A percentile compares a stretch with the other conserved stretches of the same genome.
Evolutionary conservation across 2,113 vertebrate species (phyloP).

Genomic region (Notechis scutatus): DNA sequence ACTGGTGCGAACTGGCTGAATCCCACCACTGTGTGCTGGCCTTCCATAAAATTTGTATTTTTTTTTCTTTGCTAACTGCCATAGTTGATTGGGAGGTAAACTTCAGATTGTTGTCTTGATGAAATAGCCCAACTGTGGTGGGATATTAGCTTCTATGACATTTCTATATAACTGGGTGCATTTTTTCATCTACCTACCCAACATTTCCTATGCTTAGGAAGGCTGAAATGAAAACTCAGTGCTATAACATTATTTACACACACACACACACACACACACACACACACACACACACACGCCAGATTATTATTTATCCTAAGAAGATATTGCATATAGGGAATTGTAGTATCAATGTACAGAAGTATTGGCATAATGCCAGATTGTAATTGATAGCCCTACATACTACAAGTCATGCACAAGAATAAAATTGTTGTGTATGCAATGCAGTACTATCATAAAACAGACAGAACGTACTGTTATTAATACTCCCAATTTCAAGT

Average conservation of each 20-base stretch:
- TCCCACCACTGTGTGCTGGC: background rate
- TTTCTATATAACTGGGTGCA: background rate
- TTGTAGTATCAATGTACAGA: background rate
- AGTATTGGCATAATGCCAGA: background rate
- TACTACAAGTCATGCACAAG: background rate
- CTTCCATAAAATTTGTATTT: background rate
- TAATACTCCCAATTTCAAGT: background rate
- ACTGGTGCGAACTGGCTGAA: too few species aligned
- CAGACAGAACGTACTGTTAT: background rate
- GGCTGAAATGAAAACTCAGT: background rate
- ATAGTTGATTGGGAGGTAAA: background rate
- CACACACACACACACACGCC: background rate
- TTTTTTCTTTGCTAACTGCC: background rate
- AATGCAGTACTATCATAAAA: background rate
- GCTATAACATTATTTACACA: background rate
- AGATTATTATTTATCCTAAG: background rate
- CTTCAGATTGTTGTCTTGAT: background rate
- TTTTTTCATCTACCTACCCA: background rate
- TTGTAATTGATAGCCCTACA: background rate
- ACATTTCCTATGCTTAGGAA: background rate
- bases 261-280: too few species aligned
- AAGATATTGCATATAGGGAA: background rate
- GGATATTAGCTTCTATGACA: background rate
- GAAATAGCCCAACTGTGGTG: background rate
- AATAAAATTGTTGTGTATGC: background rate